Evolutionary conservation across 64 coral and sea anemone species (phyloP).

Genomic region (Montipora capricornis): DNA sequence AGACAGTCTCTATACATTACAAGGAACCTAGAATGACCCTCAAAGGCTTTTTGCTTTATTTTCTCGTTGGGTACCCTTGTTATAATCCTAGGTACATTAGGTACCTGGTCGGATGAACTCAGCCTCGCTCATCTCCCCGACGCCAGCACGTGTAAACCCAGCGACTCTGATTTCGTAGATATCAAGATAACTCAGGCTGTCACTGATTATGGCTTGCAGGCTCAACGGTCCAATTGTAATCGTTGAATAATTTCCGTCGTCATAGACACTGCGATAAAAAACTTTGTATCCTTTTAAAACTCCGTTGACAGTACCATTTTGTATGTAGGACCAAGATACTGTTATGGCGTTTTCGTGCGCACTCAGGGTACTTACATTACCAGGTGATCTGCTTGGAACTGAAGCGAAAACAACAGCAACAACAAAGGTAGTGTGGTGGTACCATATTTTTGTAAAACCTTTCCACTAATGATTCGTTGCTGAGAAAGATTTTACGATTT

Average conservation of each 20-base stretch:
- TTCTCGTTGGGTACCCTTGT: too few relatives aligned
- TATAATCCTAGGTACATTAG: background rate
- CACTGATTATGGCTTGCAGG: background rate
- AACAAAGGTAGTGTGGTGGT: background rate
- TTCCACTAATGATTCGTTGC: too few relatives aligned
- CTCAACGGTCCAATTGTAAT: background rate
- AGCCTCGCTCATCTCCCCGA: background rate
- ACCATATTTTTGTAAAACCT: too few relatives aligned
- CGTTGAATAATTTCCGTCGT: background rate
- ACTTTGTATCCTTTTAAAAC: background rate
- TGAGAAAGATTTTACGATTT: too few relatives aligned
- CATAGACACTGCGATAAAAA: background rate
- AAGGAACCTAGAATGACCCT: too few relatives aligned
- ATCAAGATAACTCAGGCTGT: background rate
- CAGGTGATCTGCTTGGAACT: background rate
- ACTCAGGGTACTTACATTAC: background rate
- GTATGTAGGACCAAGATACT: background rate
- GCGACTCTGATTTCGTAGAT: constrained; percentile 7
- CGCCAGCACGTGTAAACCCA: background rate
- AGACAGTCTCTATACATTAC: too few relatives aligned
- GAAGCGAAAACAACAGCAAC: background rate
- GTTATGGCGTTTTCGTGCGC: background rate
- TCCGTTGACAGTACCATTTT: constrained; percentile 5
- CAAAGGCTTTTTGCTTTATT: too few relatives aligned
- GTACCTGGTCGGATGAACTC: background rate